Evolutionary conservation across 1,140 invertebrate species (phyloP).

Genomic region (Diorhabda elongata): DNA sequence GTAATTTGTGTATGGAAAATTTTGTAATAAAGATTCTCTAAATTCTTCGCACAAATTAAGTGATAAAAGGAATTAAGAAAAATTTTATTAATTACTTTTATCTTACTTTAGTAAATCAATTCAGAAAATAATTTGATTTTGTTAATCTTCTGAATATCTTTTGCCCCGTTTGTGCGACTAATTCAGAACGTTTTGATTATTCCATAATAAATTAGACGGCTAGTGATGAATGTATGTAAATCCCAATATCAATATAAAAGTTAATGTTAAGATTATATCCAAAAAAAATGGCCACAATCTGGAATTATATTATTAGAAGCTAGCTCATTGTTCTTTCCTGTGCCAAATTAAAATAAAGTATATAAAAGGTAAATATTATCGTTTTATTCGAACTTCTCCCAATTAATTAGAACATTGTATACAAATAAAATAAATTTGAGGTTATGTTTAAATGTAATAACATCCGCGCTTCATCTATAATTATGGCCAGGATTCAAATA

Average conservation of each 20-base stretch:
- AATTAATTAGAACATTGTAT: neutral
- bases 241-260: conserved; percentile 30
- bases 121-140: too few relatives aligned
- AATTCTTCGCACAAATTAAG: too few relatives aligned
- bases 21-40: neutral
- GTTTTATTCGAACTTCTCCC: conserved; percentile 5
- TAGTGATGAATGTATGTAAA: conserved; percentile 23
- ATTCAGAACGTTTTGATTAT: conserved; percentile 32
- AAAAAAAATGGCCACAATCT: conserved; percentile 31
- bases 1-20: conserved; percentile 1
- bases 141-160: too few relatives aligned
- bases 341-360: conserved; percentile 47
- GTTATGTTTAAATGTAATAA: too few relatives aligned
- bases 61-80: too few relatives aligned
- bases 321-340: conserved; percentile 47
- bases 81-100: too few relatives aligned
- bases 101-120: too few relatives aligned
- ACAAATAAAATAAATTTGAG: too few relatives aligned
- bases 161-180: neutral
- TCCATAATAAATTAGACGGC: conserved; percentile 38
- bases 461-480: too few relatives aligned
- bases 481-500: too few relatives aligned
- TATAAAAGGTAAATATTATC: conserved; percentile 25
- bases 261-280: conserved; percentile 38
- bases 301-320: conserved; percentile 38